Conservation (phyloP, 2,797 vertebrate genomes). For the Pseudopleuronectes americanus region DNA sequence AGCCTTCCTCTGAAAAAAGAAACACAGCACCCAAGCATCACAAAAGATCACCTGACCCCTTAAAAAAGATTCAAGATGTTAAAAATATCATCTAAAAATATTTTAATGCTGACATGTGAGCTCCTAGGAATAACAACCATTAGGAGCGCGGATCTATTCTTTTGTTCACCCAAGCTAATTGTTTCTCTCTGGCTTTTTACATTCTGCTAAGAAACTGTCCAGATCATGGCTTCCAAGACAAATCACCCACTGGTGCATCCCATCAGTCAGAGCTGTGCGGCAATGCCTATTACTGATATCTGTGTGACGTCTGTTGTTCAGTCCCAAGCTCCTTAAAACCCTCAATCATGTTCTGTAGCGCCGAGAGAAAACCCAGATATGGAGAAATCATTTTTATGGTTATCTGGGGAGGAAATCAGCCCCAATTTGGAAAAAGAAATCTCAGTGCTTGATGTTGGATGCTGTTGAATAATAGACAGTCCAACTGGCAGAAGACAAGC, state of each 20-base stretch:
- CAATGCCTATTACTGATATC: slow-evolving; percentile 48
- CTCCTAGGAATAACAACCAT: too few species aligned
- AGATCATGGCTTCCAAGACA: slow-evolving; percentile 39
- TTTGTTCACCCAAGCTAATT: too few species aligned
- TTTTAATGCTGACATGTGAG: too few species aligned
- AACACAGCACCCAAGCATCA: too few species aligned
- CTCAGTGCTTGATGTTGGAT: slow-evolving; percentile 47
- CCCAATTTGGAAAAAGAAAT: slow-evolving; percentile 45
- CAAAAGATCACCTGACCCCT: too few species aligned
- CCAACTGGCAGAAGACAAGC: slow-evolving; percentile 28
- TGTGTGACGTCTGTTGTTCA: slow-evolving; percentile 55
- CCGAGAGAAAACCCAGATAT: slow-evolving; percentile 41
- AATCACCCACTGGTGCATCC: slow-evolving; percentile 45
- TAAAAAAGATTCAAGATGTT: too few species aligned
- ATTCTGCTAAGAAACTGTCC: not conserved
- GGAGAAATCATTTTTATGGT: slow-evolving; percentile 61
- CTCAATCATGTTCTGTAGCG: slow-evolving; percentile 60
- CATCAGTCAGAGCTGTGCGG: slow-evolving; percentile 45
- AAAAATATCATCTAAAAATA: too few species aligned
- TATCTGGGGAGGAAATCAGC: slow-evolving; percentile 47
- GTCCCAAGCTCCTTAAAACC: slow-evolving; percentile 54
- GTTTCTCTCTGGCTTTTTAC: too few species aligned
- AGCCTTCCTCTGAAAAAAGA: too few species aligned
- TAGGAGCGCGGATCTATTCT: too few species aligned
- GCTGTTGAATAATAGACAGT: slow-evolving; percentile 48